A percentile compares a stretch with the other conserved stretches of the same genome.
These are phyloP conservation scores for Amphimallon solstitiale DNA, from an alignment of 2,888 invertebrate species.

Conservation along the genomic window DNA sequence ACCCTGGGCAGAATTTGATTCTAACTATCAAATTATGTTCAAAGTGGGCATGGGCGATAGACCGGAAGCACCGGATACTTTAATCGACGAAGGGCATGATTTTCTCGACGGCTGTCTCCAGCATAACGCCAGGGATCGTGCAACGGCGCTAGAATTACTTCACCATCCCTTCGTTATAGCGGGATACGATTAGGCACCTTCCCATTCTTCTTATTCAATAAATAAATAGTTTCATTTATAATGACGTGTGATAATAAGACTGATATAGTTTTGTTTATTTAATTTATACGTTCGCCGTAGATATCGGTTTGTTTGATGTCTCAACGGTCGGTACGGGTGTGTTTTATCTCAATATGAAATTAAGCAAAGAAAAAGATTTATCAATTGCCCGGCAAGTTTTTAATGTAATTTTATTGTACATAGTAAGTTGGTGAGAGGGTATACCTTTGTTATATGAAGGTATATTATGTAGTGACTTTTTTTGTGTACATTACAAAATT, in stretches of 20 bases:
- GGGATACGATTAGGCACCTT: constrained; percentile 51
- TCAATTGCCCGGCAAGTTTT: background rate
- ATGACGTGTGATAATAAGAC: constrained; percentile 32
- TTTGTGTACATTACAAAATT: background rate
- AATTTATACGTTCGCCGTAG: constrained; percentile 16
- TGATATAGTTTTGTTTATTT: constrained; percentile 20
- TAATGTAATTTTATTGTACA: constrained; percentile 21
- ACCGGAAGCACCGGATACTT: constrained; percentile 77
- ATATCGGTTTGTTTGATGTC: background rate
- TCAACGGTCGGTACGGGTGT: constrained; percentile 10
- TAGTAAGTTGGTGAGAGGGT: constrained; percentile 25
- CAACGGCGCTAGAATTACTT: constrained; percentile 75
- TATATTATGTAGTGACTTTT: constrained; percentile 19
- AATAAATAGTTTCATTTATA: background rate
- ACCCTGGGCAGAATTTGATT: constrained; percentile 93
- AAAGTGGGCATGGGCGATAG: constrained; percentile 93
- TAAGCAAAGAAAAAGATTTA: background rate
- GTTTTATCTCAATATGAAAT: background rate
- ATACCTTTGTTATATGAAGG: constrained; percentile 32
- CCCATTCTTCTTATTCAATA: background rate
- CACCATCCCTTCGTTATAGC: constrained; percentile 82
- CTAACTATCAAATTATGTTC: constrained; percentile 95
- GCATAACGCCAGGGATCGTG: constrained; percentile 80
- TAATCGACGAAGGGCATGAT: constrained; percentile 85
- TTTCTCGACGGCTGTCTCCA: constrained; percentile 84